A percentile compares a stretch with the other conserved stretches of the same genome.
Conservation (phyloP, 1,140 invertebrate genomes). For the Procambarus virginalis region DNA sequence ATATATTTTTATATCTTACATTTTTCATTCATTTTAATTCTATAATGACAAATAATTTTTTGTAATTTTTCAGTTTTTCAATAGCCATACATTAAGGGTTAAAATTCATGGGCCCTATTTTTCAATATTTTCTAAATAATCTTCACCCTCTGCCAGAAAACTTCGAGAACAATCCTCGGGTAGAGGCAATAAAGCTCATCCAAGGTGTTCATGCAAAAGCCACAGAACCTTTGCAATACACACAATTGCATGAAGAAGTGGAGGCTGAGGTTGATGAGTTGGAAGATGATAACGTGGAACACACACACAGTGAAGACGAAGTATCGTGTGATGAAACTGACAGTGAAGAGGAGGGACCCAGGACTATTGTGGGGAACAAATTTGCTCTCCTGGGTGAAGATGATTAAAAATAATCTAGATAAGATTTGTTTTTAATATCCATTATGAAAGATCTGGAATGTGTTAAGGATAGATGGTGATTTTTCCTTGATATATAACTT, state of each 20-base stretch:
- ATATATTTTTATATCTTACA: no score
- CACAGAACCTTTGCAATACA: not conserved
- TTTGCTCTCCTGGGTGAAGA: constrained; percentile 37
- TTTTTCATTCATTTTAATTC: not conserved
- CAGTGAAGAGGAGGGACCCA: not conserved
- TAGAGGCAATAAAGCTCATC: constrained; percentile 20
- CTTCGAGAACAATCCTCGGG: not conserved
- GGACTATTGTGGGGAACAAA: constrained; percentile 5
- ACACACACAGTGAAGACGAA: not conserved
- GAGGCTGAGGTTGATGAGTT: constrained; percentile 16
- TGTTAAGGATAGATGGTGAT: no score
- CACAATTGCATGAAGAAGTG: not conserved
- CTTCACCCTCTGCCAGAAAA: constrained; percentile 8
- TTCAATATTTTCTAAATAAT: no score
- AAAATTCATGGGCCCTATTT: no score
- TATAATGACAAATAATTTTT: not conserved
- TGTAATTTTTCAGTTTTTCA: not conserved
- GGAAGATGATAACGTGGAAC: not conserved
- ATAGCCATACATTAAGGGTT: no score
- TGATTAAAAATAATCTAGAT: constrained; percentile 11
- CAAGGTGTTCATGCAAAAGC: constrained; percentile 20
- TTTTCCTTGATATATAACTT: no score
- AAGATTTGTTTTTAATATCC: no score
- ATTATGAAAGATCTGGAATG: no score
- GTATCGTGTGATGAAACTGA: not conserved